Conservation (phyloP, 2,888 invertebrate species). For the Tachina lurida region DNA sequence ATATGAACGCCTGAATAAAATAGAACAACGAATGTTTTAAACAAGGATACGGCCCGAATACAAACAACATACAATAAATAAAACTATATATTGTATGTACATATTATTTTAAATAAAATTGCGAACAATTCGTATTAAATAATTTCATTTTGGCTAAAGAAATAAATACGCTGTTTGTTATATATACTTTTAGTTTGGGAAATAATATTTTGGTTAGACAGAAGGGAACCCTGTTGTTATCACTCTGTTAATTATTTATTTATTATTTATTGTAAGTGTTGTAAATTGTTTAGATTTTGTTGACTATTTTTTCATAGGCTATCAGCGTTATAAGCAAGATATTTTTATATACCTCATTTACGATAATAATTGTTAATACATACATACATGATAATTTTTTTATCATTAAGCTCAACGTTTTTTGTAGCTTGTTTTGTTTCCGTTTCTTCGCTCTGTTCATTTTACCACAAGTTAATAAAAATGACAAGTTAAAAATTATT, state of each 20-base stretch:
- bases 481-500: no score
- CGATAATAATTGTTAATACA: conserved; percentile 1
- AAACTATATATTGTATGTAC: no score
- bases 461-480: no score
- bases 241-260: not conserved
- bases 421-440: not conserved
- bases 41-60: not conserved
- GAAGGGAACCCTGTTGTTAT: not conserved
- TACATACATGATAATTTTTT: conserved; percentile 14
- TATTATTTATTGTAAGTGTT: not conserved
- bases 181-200: no score
- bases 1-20: conserved; percentile 67
- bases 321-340: conserved; percentile 47
- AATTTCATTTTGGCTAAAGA: no score
- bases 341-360: not conserved
- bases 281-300: conserved; percentile 61
- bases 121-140: no score
- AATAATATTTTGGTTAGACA: not conserved
- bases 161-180: no score
- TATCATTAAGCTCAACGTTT: conserved; percentile 5
- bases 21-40: conserved; percentile 53
- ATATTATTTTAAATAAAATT: no score
- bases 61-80: no score
- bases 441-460: no score
- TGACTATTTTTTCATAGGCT: conserved; percentile 62